phyloP scores from a whole-genome alignment of 2,888 invertebrate species.

The Himalopsyche tibetana region DNA sequence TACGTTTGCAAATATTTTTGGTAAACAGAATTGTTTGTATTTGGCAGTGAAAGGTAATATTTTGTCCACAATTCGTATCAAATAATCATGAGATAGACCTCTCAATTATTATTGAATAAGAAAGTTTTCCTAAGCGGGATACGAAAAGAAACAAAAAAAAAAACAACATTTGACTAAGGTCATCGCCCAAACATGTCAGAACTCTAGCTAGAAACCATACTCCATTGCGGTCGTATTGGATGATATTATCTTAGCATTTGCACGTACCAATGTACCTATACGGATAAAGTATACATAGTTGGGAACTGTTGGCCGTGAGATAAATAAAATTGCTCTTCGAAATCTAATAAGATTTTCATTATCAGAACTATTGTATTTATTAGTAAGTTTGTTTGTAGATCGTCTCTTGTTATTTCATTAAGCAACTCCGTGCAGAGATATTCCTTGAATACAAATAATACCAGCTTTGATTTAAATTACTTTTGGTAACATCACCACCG shows the following conservation, averaged over 20 bases:
- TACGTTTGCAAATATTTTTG: neutral
- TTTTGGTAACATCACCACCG: too few relatives aligned
- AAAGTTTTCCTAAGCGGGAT: slow-evolving; percentile 9
- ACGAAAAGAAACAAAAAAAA: neutral
- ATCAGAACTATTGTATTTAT: slow-evolving; percentile 31
- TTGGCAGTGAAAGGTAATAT: slow-evolving; percentile 1
- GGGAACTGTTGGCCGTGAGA: neutral
- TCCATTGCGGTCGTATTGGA: neutral
- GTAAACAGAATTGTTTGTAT: neutral
- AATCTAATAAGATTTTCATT: slow-evolving; percentile 34
- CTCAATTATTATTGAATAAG: slow-evolving; percentile 33
- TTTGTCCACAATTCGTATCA: slow-evolving; percentile 9
- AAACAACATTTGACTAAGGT: neutral
- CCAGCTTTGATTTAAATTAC: neutral
- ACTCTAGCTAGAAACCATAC: neutral
- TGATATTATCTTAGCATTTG: slow-evolving; percentile 35
- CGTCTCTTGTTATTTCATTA: slow-evolving; percentile 13
- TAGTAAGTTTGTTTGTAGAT: slow-evolving; percentile 10
- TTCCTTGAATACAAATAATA: slow-evolving; percentile 13
- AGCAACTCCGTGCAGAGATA: neutral
- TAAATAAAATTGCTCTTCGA: neutral
- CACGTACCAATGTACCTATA: neutral
- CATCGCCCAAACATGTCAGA: slow-evolving; percentile 5
- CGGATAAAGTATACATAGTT: neutral
- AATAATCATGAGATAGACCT: neutral